Evolutionary conservation across 1,140 invertebrate genomes (phyloP).

Genomic region (Anastrepha obliqua): DNA sequence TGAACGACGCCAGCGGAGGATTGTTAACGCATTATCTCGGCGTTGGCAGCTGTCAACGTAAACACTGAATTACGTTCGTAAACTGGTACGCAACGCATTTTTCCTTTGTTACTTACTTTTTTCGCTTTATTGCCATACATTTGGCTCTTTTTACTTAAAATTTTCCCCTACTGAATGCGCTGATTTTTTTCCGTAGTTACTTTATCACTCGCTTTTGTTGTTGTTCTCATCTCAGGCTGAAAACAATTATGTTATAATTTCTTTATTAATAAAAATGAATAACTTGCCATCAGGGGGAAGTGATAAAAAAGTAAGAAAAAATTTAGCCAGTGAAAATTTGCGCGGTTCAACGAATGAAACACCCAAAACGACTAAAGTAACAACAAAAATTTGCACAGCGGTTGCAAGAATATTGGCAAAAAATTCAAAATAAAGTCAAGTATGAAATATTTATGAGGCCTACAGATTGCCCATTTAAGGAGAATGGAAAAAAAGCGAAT

Average conservation of each 20-base stretch:
- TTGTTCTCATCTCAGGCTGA: not conserved
- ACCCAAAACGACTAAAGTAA: not conserved
- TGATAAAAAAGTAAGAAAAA: not conserved
- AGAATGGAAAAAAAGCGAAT: not conserved
- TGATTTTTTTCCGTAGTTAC: not conserved
- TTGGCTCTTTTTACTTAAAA: not conserved
- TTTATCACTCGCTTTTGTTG: conserved; percentile 14
- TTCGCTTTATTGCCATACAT: not conserved
- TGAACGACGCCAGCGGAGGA: not conserved
- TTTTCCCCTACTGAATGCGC: not conserved
- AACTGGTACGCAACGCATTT: not conserved
- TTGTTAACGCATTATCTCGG: conserved; percentile 42
- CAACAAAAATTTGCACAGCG: not conserved
- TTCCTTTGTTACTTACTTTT: not conserved
- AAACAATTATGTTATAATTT: not conserved
- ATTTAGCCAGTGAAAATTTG: not conserved
- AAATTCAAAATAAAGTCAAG: not conserved
- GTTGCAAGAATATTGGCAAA: too few species aligned
- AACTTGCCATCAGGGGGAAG: conserved; percentile 21
- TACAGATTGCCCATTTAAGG: not conserved
- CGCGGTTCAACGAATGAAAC: not conserved
- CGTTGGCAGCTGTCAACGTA: conserved; percentile 46
- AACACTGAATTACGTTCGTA: conserved; percentile 32
- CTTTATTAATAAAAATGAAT: conserved; percentile 18
- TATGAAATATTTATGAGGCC: not conserved